Evolutionary conservation across 2,888 invertebrate species (phyloP), one percentile per base, ranked within the genome.

Genomic region (Sminthurides aquaticus): DNA sequence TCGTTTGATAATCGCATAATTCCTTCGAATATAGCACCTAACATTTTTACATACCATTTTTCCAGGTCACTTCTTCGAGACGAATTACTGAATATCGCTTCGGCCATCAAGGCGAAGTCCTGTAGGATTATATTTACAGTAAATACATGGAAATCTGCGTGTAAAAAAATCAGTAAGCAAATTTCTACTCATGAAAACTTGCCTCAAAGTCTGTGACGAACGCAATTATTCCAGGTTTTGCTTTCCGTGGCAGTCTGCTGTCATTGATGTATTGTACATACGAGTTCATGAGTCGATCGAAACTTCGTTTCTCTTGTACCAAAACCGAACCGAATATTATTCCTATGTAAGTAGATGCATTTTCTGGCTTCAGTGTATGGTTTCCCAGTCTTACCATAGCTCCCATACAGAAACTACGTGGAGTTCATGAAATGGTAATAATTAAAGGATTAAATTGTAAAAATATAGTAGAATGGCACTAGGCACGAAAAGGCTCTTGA

Each of bases 321-420:
- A 93, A 81, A 58, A 89, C 87, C 20, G 88, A 89, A 11, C 89
- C 93, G 76, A 91, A 91, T 8, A 89, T 89, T 82, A 90, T 90
- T 74, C 89, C 89, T 34, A 94, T 83, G 79, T 90, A 93, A 29
- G 91, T 90, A 66, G 91, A 90, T 59, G 88, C 84, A 78, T 91
- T 88, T 80, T 91, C 87, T 0, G 91, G 88, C 28, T 90, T 89
- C 85, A 93, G 88, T 27, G 95, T 95, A 77, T 97, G 95, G 76
- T 92, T 89, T 71, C 92, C 91, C 76, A 95, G 83, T 73, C 91
- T 86, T 18, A 96, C 96, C 76, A 97, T 82, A 68, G 95, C 90
- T 75, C 93, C 91, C 85, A 97, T 90, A 61, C 92, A 93, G 78
- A 94, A 94, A 79, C 94, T 95, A 76, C n/a, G n/a, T n/a, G n/a